Percentiles rank a stretch among this genome's conserved stretches.
These are phyloP conservation scores for Idaea biselata DNA, from an alignment of 2,888 invertebrate species.

Conservation along the genomic window DNA sequence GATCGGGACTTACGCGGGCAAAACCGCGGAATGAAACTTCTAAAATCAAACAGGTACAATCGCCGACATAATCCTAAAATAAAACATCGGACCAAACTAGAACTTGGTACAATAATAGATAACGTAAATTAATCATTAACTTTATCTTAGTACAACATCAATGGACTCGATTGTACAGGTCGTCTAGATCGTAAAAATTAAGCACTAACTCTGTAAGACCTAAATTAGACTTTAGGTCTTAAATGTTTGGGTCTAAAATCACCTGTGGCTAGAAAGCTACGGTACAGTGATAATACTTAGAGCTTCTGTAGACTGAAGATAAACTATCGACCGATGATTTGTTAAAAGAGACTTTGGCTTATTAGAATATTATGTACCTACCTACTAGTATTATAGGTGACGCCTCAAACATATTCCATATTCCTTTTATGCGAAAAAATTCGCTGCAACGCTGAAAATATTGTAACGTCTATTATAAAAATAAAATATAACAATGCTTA, in stretches of 20 bases:
- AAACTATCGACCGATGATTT: neutral
- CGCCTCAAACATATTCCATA: too few species aligned
- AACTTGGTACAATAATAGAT: slow-evolving; percentile 10
- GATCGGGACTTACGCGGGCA: too few species aligned
- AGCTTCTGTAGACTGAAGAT: neutral
- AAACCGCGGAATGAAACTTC: neutral
- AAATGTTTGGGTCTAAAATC: slow-evolving; percentile 1
- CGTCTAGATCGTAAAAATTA: slow-evolving; percentile 27
- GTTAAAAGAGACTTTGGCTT: neutral
- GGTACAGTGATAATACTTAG: neutral
- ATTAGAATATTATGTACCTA: too few species aligned
- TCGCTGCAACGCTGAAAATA: too few species aligned
- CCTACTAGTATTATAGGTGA: too few species aligned
- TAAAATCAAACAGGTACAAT: neutral
- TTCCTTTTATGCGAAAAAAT: too few species aligned
- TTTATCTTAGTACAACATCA: slow-evolving; percentile 24
- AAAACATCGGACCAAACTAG: slow-evolving; percentile 1
- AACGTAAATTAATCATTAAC: slow-evolving; percentile 21
- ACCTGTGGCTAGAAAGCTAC: neutral
- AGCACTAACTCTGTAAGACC: slow-evolving; percentile 11
- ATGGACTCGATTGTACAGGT: slow-evolving; percentile 23
- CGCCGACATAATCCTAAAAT: neutral
- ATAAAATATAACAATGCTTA: too few species aligned
- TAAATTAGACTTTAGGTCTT: neutral
- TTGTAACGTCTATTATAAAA: too few species aligned